Base-by-base conservation (phyloP, 2,888 invertebrate species). In the Glaucopsyche alexis region DNA sequence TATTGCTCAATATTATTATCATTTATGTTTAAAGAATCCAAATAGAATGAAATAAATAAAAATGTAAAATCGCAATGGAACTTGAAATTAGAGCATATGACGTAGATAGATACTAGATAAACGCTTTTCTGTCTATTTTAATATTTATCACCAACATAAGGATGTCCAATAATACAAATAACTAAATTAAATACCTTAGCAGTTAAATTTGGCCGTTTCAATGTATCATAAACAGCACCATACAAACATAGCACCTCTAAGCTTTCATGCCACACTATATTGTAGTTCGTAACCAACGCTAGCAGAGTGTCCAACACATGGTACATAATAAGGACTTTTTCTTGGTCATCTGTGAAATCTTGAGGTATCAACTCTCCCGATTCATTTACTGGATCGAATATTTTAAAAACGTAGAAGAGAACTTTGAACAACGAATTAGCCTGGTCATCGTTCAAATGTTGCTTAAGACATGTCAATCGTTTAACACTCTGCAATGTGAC, bases 211-310 rank as follows among this genome's bases (percentile, higher is more conserved):
- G 85, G 82, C 66, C 87, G 85, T 74, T 86, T 85, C 71, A 93
- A 80, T 71, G 93, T 88, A 77, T 86, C 85, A 69, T 84, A 85
- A 3, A 92, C 89, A 70, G 90, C 80, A 50, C 83, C 85, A 74
- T 91, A 90, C 13, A 97, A 87, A 77, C 95, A 95, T 75, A 96
- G 93, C 0, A 96, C 95, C 89, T 97, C 96, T 3, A 96, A 92
- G 74, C 96, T 96, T 79, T 96, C 96, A 74, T 95, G 94, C 97
- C 97, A 97, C 49, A 95, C 95, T 14, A 97, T 95, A 75, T 95
- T 94, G 78, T 95, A 95, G 69, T 95, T 94, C 74, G 95, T 94
- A 6, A 96, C 95, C 65, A 96, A 87, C 0, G 93, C 91, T 38
- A 94, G 90, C 13, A 96, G 87, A 0, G 94, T 94, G 74, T 96